Evolutionary conservation across 2,797 vertebrate species (phyloP).

Genomic region (Alcedo atthis): DNA sequence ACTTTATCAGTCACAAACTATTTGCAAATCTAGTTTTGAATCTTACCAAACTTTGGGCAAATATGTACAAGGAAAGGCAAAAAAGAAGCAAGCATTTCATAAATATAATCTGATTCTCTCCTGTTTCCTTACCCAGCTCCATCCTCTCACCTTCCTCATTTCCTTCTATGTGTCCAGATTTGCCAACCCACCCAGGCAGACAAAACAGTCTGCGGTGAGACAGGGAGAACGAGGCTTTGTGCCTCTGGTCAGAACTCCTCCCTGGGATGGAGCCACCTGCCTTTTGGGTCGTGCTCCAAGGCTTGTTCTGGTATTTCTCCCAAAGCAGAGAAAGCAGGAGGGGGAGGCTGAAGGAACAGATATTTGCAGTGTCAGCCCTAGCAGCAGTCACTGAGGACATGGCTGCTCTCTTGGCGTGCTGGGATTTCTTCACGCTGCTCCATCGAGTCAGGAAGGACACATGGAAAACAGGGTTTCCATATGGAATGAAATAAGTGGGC

Average conservation of each 20-base stretch:
- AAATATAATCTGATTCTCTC: neutral
- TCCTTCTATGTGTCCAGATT: neutral
- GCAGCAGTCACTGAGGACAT: neutral
- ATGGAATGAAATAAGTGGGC: rapidly evolving
- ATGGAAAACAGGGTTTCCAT: neutral
- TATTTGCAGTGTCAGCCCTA: neutral
- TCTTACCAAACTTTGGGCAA: neutral
- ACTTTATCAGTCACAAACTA: neutral
- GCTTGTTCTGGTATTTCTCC: neutral
- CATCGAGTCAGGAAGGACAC: neutral
- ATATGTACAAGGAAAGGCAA: neutral
- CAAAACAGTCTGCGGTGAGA: neutral
- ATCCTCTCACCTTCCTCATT: neutral
- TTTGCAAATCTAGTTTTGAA: neutral
- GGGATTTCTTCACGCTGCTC: neutral
- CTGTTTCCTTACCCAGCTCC: neutral
- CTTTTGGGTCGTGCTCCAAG: neutral
- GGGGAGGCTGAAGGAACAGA: neutral
- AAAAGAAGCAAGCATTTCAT: neutral
- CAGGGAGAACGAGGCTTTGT: neutral
- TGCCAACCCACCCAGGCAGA: neutral
- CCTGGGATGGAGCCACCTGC: neutral
- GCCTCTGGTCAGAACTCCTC: neutral
- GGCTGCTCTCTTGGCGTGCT: neutral
- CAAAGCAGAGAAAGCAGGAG: neutral